Evolutionary conservation across 2,888 invertebrate species (phyloP).

Genomic region (Fissipunctia ypsillon): DNA sequence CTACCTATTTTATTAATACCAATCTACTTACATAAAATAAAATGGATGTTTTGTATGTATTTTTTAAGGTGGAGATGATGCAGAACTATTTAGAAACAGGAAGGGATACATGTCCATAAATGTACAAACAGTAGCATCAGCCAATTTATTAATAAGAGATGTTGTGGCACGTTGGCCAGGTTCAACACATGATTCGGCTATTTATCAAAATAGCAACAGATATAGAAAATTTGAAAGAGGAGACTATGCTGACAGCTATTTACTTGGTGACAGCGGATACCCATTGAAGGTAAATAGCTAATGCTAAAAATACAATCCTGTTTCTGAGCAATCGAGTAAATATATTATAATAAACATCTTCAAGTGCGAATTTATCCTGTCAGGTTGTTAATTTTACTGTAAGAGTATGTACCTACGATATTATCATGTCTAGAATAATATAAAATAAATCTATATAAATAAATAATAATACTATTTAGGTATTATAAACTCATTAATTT

Average conservation of each 20-base stretch:
- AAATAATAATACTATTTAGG: not conserved
- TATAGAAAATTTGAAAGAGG: slow-evolving; percentile 9
- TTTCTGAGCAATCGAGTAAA: not conserved
- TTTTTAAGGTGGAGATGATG: slow-evolving; percentile 19
- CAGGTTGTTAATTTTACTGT: too few relatives aligned
- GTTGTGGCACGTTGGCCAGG: slow-evolving; percentile 18
- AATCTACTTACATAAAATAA: not conserved
- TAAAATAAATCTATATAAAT: not conserved
- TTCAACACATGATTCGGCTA: slow-evolving; percentile 17
- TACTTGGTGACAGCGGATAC: too few relatives aligned
- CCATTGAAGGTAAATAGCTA: slow-evolving; percentile 7
- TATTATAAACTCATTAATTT: not conserved
- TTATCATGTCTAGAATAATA: too few relatives aligned
- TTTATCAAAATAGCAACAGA: slow-evolving; percentile 2
- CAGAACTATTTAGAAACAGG: slow-evolving; percentile 18
- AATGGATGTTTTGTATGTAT: not conserved
- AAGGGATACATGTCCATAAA: too few relatives aligned
- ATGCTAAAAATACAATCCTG: too few relatives aligned
- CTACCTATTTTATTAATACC: too few relatives aligned
- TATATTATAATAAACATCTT: too few relatives aligned
- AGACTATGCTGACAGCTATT: slow-evolving; percentile 2
- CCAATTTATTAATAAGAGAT: slow-evolving; percentile 17
- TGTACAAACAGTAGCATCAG: slow-evolving; percentile 10
- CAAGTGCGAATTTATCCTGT: too few relatives aligned
- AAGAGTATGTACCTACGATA: too few relatives aligned